Evolutionary conservation across 2,797 vertebrate genomes (phyloP).

Genomic region (Bradypodion pumilum): DNA sequence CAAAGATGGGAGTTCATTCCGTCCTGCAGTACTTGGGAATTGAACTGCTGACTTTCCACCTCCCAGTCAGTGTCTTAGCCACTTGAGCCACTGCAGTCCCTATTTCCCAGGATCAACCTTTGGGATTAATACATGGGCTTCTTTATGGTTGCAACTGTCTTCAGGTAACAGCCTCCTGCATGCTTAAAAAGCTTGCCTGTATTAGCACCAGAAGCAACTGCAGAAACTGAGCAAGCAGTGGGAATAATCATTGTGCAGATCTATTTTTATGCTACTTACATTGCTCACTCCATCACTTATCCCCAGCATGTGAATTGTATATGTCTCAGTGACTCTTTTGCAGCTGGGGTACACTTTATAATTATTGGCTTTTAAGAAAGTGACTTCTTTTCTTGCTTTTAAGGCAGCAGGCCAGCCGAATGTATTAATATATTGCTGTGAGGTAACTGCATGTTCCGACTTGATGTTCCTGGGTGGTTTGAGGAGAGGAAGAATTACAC

Average conservation of each 20-base stretch:
- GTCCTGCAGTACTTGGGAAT: too few species aligned
- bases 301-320: constrained; percentile 8
- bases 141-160: neutral
- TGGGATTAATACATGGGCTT: neutral
- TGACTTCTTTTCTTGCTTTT: neutral
- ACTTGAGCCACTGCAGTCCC: too few species aligned
- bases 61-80: too few species aligned
- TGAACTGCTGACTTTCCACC: too few species aligned
- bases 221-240: constrained; percentile 46
- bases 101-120: neutral
- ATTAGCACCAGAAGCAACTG: constrained; percentile 53
- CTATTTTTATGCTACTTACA: constrained; percentile 51
- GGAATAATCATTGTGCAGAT: constrained; percentile 57
- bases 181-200: neutral
- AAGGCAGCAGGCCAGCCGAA: constrained; percentile 31
- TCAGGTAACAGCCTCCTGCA: neutral
- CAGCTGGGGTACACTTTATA: neutral
- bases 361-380: constrained; percentile 42
- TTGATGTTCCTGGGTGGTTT: neutral
- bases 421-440: constrained; percentile 29
- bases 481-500: neutral
- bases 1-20: too few species aligned
- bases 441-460: neutral
- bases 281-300: constrained; percentile 4
- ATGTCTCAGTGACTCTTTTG: neutral